Percentiles rank a stretch among this genome's conserved stretches.
These are phyloP conservation scores for Corythoichthys haematopterus DNA, from an alignment of 2,113 vertebrate genomes.

Conservation along the genomic window DNA sequence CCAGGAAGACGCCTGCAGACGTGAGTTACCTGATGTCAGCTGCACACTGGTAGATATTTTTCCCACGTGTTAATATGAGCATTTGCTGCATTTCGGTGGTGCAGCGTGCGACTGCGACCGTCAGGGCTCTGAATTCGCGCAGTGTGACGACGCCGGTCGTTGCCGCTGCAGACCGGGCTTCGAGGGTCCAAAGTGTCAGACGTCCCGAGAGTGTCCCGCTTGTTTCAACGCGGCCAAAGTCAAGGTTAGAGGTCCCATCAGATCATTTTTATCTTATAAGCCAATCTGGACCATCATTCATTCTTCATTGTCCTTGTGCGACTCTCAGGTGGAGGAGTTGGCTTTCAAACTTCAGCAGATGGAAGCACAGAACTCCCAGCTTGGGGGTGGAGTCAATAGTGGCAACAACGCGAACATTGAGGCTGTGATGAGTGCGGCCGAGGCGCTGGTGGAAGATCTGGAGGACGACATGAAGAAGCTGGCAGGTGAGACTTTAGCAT, in stretches of 20 bases:
- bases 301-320: not conserved
- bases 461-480: constrained; percentile 60
- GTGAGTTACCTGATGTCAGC: constrained; percentile 19
- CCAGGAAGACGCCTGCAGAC: constrained; percentile 68
- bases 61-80: not conserved
- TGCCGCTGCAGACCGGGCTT: constrained; percentile 82
- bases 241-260: constrained; percentile 66
- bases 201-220: constrained; percentile 69
- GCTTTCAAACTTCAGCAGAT: constrained; percentile 70
- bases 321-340: constrained; percentile 75
- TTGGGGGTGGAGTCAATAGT: constrained; percentile 1
- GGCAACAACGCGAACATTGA: constrained; percentile 62
- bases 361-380: constrained; percentile 65
- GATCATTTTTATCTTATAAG: not conserved
- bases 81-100: constrained; percentile 3
- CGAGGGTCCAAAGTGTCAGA: constrained; percentile 77
- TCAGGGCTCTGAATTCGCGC: constrained; percentile 57
- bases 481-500: constrained; percentile 29
- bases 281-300: not conserved
- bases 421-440: constrained; percentile 56
- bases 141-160: constrained; percentile 74
- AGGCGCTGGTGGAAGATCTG: constrained; percentile 66
- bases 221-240: constrained; percentile 81
- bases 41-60: not conserved
- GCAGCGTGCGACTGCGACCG: constrained; percentile 81